phyloP scores from a whole-genome alignment of 2,797 vertebrate genomes.

The Myiotriccus ornatus region DNA sequence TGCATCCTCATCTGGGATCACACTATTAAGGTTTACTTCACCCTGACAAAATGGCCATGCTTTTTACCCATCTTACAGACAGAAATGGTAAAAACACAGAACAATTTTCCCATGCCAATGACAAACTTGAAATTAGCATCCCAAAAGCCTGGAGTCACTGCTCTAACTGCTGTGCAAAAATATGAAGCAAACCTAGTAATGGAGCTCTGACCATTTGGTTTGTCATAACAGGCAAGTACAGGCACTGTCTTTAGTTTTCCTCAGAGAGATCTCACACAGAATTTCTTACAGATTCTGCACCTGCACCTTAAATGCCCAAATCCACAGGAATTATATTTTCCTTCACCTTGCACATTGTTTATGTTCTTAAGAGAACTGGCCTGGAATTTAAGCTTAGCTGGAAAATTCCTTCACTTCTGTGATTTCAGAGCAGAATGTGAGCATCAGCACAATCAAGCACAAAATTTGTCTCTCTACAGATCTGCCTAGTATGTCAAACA shows the following conservation, averaged over 20 bases:
- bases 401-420: not conserved
- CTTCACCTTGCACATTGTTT: not conserved
- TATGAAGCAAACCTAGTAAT: not conserved
- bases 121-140: not conserved
- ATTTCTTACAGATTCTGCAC: not conserved
- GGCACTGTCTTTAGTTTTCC: not conserved
- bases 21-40: not conserved
- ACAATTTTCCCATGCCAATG: not conserved
- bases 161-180: not conserved
- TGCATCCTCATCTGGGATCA: not conserved
- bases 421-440: not conserved
- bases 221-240: not conserved
- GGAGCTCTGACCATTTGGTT: not conserved
- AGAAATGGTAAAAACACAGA: not conserved
- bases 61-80: not conserved
- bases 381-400: not conserved
- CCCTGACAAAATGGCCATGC: not conserved
- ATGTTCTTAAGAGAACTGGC: not conserved
- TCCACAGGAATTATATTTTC: not conserved
- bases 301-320: not conserved
- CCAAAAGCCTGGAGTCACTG: not conserved
- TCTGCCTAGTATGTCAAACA: not conserved
- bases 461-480: not conserved
- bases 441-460: not conserved
- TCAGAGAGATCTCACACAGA: not conserved